Evolutionary conservation across 2,797 vertebrate species (phyloP), one percentile per base, ranked within the genome.

Genomic region (Acomys russatus): DNA sequence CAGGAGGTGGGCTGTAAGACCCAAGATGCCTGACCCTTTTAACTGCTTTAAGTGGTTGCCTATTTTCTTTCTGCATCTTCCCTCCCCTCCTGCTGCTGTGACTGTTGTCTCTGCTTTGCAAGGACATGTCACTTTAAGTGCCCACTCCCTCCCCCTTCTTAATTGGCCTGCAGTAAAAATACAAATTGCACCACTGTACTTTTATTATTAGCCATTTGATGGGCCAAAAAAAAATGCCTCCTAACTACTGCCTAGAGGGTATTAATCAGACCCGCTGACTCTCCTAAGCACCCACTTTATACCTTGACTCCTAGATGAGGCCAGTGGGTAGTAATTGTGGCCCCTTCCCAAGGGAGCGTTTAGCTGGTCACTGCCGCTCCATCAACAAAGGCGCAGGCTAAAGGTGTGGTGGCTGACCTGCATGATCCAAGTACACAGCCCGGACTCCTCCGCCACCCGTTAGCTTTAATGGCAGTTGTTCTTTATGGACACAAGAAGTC

Each of bases 121-220:
- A 98, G 92, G 96, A 92, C 90, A 74, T 93, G 95, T 92, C 84
- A 94, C 96, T 96, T 97, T 96, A 94, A 95, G 94, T 95, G 92
- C 86, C 94, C 38, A 76, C n/a, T 94, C 97, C 93, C 94, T 85
- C 96, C 88, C 93, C 96, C 88, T 96, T 93, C 94, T 96, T 98
- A 98, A 98, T 96, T 98, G 92, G 97, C 93, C 97, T 56, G 91
- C 90, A 97, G 66, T 97, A 98, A 98, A 98, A 98, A 97, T 86
- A 64, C 71, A 97, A 98, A 97, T 95, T 76, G 44, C 92, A 96
- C 96, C 88, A 94, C 88, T 93, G 63, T 94, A 96, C 82, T 95
- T 86, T 98, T 90, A 78, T 97, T 93, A 94, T 92, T 71, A 92
- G 91, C 64, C 94, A 94, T 98, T 87, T 87, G 96, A 95, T 94